These are phyloP conservation scores for Centropus bengalensis DNA, from an alignment of 2,113 vertebrate genomes.

Conservation along the genomic window DNA sequence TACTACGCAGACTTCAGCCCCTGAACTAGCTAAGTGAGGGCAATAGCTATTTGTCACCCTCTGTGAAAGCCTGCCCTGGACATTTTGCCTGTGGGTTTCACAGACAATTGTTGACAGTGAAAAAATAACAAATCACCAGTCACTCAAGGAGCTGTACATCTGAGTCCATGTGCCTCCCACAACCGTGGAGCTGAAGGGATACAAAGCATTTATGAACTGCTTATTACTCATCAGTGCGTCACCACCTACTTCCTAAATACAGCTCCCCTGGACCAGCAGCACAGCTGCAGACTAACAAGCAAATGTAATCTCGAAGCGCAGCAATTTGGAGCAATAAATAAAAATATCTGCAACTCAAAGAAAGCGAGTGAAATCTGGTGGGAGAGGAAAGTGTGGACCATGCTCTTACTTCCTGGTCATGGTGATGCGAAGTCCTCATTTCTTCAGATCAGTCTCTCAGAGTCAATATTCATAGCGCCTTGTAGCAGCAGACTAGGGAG, in stretches of 20 bases:
- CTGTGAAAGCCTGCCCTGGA: background rate
- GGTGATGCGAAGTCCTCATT: background rate
- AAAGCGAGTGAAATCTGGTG: background rate
- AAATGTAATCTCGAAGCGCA: background rate
- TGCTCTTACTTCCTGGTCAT: background rate
- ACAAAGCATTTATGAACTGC: background rate
- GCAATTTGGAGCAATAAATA: background rate
- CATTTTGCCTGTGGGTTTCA: background rate
- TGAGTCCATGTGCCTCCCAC: background rate
- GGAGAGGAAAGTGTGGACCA: fast-evolving
- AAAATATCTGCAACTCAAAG: background rate
- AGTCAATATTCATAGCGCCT: background rate
- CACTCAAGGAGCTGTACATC: background rate
- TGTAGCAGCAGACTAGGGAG: background rate
- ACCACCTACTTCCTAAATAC: background rate
- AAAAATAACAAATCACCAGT: background rate
- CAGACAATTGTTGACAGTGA: background rate
- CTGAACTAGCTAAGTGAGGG: background rate
- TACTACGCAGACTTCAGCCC: background rate
- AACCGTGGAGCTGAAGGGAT: background rate
- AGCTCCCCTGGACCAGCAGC: background rate
- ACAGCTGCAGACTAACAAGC: background rate
- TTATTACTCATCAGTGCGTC: background rate
- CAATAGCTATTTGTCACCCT: background rate
- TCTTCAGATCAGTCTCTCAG: background rate